Evolutionary conservation across 2,888 invertebrate genomes (phyloP), one percentile per base, ranked within the genome.

Genomic region (Digitonthophagus gazella): DNA sequence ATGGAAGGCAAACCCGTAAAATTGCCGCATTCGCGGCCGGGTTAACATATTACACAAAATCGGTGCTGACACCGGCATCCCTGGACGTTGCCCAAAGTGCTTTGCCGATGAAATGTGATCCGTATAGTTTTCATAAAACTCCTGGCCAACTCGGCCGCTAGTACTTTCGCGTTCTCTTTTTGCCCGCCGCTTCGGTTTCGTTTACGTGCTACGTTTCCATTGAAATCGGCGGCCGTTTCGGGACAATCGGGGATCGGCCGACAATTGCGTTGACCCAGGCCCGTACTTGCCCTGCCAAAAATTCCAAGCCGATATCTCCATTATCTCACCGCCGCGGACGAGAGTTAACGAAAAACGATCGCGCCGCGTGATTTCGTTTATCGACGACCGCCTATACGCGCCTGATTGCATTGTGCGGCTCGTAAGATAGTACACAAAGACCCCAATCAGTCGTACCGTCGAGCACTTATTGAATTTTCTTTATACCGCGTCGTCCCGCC

Each of bases 371-470:
- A 76, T 76, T 76, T 76, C 75, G 75, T 76, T 76, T 75, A 73
- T 66, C 55, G 65, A 28, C 18, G 68, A 74, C 74, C 76, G 75
- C 76, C 76, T 80, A 78, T 78, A 79, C 77, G 76, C 76, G 79
- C 1, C 61, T 83, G 83, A 83, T 83, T 82, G 78, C 82, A 82
- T 82, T 82, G 81, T 81, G 78, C 75, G 76, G 71, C 76, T 78
- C 80, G 79, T 79, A 78, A 81, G 80, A 80, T 81, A 81, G 68
- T 69, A 81, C 82, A 81, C 80, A 82, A 82, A 83, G 81, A 82
- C 79, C 78, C 81, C 83, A 83, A 83, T 83, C 82, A 83, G 80
- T 80, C 80, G 79, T 80, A 80, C 82, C 81, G 79, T 80, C 81
- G 74, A 66, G 64, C 81, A 80, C 79, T 83, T 83, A 83, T 83